These are phyloP conservation scores for Lasioglossum morio DNA, from an alignment of 2,888 invertebrate species.

Conservation along the genomic window DNA sequence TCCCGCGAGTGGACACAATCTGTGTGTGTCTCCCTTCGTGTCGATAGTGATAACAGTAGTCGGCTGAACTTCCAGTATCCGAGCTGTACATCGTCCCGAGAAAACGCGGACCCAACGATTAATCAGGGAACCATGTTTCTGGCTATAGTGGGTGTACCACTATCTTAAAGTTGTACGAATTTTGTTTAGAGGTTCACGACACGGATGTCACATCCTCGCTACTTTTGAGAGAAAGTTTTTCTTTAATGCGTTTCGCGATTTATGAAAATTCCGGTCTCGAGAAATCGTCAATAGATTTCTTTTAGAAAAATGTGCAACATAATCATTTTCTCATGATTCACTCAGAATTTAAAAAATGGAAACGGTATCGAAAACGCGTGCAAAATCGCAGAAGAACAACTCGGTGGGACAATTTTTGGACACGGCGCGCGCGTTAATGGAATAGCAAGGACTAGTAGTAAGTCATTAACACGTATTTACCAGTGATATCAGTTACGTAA, in stretches of 20 bases:
- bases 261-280: too few relatives aligned
- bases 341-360: background rate
- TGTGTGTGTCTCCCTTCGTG: constrained; percentile 1
- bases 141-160: background rate
- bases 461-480: constrained; percentile 24
- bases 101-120: background rate
- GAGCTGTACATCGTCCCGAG: constrained; percentile 3
- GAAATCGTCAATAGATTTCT: background rate
- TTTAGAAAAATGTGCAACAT: too few relatives aligned
- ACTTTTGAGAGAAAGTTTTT: background rate
- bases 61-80: constrained; percentile 7
- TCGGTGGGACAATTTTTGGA: background rate
- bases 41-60: constrained; percentile 15
- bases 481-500: constrained; percentile 12
- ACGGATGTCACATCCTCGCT: background rate
- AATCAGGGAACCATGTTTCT: background rate
- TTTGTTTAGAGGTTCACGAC: background rate
- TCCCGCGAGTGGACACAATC: constrained; percentile 19
- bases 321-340: background rate
- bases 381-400: background rate
- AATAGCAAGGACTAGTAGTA: background rate
- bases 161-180: background rate
- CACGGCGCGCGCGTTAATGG: background rate
- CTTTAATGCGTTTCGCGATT: background rate
- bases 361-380: background rate